Evolutionary conservation across 1,140 invertebrate species (phyloP), one percentile per base, ranked within the genome.

Genomic region (Ips nitidus): DNA sequence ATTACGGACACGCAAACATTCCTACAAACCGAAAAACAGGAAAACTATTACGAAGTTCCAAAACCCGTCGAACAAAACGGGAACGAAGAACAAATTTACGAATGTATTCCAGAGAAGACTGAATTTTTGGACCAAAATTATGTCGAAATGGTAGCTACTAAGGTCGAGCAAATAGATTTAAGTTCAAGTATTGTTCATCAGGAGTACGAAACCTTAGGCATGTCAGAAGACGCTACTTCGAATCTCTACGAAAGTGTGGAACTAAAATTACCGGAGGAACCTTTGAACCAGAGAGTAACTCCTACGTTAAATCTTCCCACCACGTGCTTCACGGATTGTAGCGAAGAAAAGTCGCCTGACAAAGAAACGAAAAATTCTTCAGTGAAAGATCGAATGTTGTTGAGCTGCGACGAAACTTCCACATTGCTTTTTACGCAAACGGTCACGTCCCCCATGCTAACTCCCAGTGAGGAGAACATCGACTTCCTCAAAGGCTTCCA

Each of bases 401-500:
- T 80, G 8, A 73, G 75, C 8, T 75, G 78, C 4, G 79, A 81
- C 63, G 76, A 77, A 39, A 72, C 77, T 4, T 75, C 76, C 8
- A 77, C 77, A 55, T 59, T 81, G 4, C 72, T 81, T 4, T 80
- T 80, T 52, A 80, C 78, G 2, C 79, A 80, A 73, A 80, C 79
- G 0, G 78, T 81, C 22, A 80, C 79, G 1, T 80, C 78, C 1
- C 80, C 80, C 0, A 80, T 80, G 79, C 66, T 81, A 8, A 81
- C 80, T n/a, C 80, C 80, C 7, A 78, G 77, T 22, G 80, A 81
- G 52, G 80, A 81, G 64, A 78, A 79, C 62, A 78, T 80, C n/a
- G 80, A 81, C 66, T 80, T 81, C 66, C 71, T 81, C 41, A 77
- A 81, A 70, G 79, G 75, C 5, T 79, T 81, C 70, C 64, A 74